Base-by-base conservation (phyloP, 2,113 vertebrate species). In the Campylorhamphus procurvoides region DNA sequence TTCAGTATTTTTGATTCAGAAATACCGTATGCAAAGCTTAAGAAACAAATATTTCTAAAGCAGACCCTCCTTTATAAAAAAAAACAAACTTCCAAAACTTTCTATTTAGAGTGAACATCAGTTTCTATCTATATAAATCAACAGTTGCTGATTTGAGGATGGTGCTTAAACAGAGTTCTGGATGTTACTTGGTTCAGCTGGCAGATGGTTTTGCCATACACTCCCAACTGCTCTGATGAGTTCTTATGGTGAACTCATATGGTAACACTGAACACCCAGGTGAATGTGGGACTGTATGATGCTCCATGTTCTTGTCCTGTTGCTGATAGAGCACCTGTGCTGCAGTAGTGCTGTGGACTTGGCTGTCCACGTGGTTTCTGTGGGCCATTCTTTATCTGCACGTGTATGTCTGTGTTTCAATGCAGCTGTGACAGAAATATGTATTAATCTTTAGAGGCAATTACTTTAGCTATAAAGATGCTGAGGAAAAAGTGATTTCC, bases 231-330 rank as follows among this genome's bases (percentile, higher is more conserved):
- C 27, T 18, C 29, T 59, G 42, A 24, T 68, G 40, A 46, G 17
- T 25, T 56, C 33, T 55, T 44, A 12, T 7, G 27, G 10, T 52
- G 59, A 4, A 11, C 40, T 42, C 40, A 42, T 40, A 42, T 42
- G 40, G 33, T 37, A 27, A 50, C 11, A 16, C 12, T 39, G 18
- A 14, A 28, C 16, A 17, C 24, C 24, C 8, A 23, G 35, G 27
- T 15, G 23, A 55, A 22, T 1, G 3, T 50, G 28, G 23, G 47
- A 20, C 0, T 2, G 4, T 33, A 10, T 0, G 1, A 22, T 47
- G 12, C 8, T 8, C 15, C 4, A 24, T 59, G 14, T 53, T 76
- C 59, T 35, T 1, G 1, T 35, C 17, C 52, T 23, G n/a, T 33
- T 53, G 27, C 55, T 50, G 31, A 11, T 44, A 23, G 23, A 47